phyloP scores from a whole-genome alignment of 2,797 vertebrate species.

The Astyanax mexicanus region DNA sequence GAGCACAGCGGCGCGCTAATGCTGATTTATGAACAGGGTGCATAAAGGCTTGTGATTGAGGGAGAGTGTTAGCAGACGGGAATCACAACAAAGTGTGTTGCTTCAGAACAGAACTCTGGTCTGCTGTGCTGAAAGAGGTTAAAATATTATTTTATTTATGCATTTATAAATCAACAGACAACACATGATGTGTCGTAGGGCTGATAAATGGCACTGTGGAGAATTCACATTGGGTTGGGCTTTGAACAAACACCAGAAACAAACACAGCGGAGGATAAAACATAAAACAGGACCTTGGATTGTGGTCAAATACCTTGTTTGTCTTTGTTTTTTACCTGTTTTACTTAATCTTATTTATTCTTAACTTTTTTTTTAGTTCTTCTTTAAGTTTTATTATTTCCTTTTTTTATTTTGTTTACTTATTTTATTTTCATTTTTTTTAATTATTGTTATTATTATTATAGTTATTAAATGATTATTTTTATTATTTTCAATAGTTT shows the following conservation, averaged over 20 bases:
- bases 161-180: no score
- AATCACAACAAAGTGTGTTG: neutral
- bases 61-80: neutral
- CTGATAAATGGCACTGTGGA: neutral
- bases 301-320: neutral
- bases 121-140: no score
- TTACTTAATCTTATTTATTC: no score
- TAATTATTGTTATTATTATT: no score
- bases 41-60: neutral
- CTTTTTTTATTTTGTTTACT: no score
- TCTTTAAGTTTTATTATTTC: no score
- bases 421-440: no score
- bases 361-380: no score
- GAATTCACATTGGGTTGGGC: neutral
- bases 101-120: neutral
- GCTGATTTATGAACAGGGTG: conserved; percentile 17
- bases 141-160: neutral
- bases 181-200: neutral
- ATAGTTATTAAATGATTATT: no score
- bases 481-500: no score
- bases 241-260: neutral
- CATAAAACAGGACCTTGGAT: neutral
- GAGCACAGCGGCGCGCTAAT: neutral
- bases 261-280: neutral
- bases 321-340: no score